These are phyloP conservation scores for Sebastes steindachneri DNA, from an alignment of 2,797 vertebrate species.

Conservation along the genomic window DNA sequence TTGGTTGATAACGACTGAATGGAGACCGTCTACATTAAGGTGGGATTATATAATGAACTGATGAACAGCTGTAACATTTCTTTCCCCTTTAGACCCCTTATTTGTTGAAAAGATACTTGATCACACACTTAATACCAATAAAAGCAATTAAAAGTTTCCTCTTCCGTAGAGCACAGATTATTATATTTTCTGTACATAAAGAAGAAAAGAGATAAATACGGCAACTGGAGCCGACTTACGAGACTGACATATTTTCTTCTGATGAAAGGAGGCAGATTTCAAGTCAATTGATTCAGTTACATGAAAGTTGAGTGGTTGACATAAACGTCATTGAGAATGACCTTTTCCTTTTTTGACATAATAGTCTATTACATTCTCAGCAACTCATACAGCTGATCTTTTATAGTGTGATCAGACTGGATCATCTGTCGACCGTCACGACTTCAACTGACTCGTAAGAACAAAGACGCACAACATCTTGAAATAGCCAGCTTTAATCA, in stretches of 20 bases:
- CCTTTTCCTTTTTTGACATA: conserved; percentile 48
- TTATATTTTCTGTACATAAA: not conserved
- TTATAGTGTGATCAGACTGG: conserved; percentile 13
- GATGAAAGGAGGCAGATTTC: conserved; percentile 17
- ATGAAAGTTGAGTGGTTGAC: conserved; percentile 46
- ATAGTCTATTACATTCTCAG: conserved; percentile 34
- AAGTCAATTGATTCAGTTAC: conserved; percentile 34
- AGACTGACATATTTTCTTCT: conserved; percentile 36
- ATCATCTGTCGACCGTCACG: conserved; percentile 21
- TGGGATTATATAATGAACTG: not conserved
- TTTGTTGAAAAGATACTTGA: not conserved
- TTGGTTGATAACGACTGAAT: not conserved
- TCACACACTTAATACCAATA: not conserved
- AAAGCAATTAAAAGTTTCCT: not conserved
- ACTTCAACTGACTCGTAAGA: conserved; percentile 1
- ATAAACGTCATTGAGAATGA: conserved; percentile 21
- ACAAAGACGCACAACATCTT: conserved; percentile 1
- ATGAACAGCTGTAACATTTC: not conserved
- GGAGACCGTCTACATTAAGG: not conserved
- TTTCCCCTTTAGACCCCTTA: not conserved
- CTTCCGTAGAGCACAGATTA: not conserved
- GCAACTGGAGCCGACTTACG: conserved; percentile 16
- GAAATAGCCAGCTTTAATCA: conserved; percentile 14
- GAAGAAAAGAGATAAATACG: not conserved
- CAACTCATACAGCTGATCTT: conserved; percentile 4